Conservation (phyloP, 1,140 invertebrate genomes). For the Atta cephalotes region DNA sequence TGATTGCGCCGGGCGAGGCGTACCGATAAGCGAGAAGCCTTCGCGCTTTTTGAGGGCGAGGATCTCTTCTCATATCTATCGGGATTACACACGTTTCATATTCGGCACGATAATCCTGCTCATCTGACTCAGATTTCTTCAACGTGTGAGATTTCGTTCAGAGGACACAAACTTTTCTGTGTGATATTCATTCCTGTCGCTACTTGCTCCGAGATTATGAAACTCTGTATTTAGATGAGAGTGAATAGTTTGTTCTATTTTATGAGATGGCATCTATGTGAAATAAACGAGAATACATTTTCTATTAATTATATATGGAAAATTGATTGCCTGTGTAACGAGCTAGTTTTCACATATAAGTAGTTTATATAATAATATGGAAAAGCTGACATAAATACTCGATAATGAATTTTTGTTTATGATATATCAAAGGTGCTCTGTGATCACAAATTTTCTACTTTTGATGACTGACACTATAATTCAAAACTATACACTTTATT, state of each 20-base stretch:
- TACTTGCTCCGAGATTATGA: neutral
- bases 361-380: no score
- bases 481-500: no score
- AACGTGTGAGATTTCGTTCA: neutral
- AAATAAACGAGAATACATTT: neutral
- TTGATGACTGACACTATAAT: no score
- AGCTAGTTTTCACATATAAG: no score
- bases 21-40: conserved; percentile 47
- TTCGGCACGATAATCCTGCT: neutral
- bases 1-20: neutral
- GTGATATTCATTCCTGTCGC: neutral
- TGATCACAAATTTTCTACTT: no score
- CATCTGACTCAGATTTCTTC: neutral
- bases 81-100: neutral
- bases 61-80: neutral
- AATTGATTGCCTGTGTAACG: no score
- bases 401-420: no score
- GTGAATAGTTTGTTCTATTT: neutral
- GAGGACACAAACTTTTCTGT: no score
- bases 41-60: conserved; percentile 10
- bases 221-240: neutral
- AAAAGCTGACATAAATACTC: no score
- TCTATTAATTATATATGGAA: no score
- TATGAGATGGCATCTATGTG: neutral
- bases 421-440: no score